Percentiles rank a stretch among this genome's conserved stretches.
Evolutionary conservation across 2,113 vertebrate species (phyloP).

Genomic region (Rousettus leschenaultii): DNA sequence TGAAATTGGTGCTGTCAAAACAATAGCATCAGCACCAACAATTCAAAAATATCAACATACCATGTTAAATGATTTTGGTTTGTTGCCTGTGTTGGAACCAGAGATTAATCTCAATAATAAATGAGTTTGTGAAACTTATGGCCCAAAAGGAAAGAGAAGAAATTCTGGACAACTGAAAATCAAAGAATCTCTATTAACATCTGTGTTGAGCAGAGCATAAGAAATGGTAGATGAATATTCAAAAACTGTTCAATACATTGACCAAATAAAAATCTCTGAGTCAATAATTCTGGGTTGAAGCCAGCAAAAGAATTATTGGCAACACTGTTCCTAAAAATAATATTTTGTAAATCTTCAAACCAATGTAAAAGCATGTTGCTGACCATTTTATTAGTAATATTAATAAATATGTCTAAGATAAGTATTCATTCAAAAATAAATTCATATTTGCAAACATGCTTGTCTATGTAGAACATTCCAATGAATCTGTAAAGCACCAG

Average conservation of each 20-base stretch:
- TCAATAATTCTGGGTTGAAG: not conserved
- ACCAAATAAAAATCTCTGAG: not conserved
- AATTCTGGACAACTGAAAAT: not conserved
- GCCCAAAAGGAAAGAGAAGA: not conserved
- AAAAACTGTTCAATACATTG: not conserved
- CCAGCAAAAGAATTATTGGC: not conserved
- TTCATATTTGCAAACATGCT: not conserved
- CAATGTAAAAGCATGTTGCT: not conserved
- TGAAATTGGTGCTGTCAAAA: slow-evolving; percentile 6
- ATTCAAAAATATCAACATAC: not conserved
- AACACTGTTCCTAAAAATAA: not conserved
- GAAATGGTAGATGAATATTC: not conserved
- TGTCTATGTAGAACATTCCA: not conserved
- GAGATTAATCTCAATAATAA: not conserved
- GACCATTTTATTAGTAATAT: not conserved
- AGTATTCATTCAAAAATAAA: not conserved
- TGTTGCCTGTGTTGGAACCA: not conserved
- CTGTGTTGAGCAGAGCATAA: not conserved
- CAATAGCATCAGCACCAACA: not conserved
- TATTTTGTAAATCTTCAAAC: not conserved
- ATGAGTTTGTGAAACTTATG: not conserved
- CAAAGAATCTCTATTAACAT: slow-evolving; percentile 17
- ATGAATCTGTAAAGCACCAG: not conserved
- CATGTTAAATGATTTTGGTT: not conserved
- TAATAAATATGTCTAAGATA: not conserved